Base-by-base conservation (phyloP, 2,888 invertebrate species). In the Sericinus montela region DNA sequence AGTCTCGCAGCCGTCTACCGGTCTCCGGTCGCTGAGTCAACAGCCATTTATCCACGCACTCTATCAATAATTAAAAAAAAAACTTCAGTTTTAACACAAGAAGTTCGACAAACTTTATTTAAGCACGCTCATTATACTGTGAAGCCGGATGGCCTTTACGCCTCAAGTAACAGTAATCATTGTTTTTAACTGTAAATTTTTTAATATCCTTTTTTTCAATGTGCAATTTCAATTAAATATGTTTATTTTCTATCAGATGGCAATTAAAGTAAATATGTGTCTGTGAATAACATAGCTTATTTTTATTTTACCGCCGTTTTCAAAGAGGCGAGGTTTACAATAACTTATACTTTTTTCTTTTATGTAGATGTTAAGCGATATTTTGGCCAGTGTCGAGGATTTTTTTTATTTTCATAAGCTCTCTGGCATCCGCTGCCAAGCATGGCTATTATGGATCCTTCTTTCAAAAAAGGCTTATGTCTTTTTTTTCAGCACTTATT, bases 111-210 rank as follows among this genome's bases (percentile, higher is more conserved):
- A 55, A 55, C 54, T 50, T 50, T 42, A 41, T 32, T 45, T 41
- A 50, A 45, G 45, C 48, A 39, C 50, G 50, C 45, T 50, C 41
- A 50, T 50, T 50, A 50, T 37, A 50, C 37, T 50, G 50, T 50
- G 50, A 50, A 41, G 37, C 23, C 40, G 13, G 42, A 40, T 37
- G 19, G 5, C 30, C 52, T 54, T 52, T 50, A 52, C 45, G 54
- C 48, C 46, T 52, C 45, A 47, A 47, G 36, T 53, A 51, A 50
- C 52, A 42, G 49, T 52, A 42, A 49, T 38, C 41, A 50, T 52
- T 42, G 52, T 50, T 50, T 47, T 52, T 52, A 55, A 55, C 54
- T 48, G 54, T 55, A 49, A 36, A 38, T 52, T 43, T 36, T 47
- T 45, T 40, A 45, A 36, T 19, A 29, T 45, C 29, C 14, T 40